Evolutionary conservation across 2,113 vertebrate genomes (phyloP).

Genomic region (Triplophysa tibetana): DNA sequence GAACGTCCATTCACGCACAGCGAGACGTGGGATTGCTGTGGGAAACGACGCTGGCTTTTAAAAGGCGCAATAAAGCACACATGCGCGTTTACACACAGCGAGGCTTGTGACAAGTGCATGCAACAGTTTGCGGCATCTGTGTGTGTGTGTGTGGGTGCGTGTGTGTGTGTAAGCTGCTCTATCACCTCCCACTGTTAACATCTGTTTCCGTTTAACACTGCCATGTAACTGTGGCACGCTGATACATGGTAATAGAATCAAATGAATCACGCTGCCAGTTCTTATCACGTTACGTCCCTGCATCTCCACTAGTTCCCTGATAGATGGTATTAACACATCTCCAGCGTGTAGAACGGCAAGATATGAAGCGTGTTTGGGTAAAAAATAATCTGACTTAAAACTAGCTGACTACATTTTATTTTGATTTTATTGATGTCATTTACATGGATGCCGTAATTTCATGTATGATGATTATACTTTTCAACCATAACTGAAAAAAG

Average conservation of each 20-base stretch:
- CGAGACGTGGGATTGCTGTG: slow-evolving; percentile 68
- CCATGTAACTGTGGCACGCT: slow-evolving; percentile 57
- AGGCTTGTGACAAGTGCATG: slow-evolving; percentile 72
- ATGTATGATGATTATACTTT: too few relatives aligned
- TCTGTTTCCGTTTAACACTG: slow-evolving; percentile 76
- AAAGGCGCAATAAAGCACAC: slow-evolving; percentile 69
- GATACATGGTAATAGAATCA: slow-evolving; percentile 60
- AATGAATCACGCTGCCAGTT: slow-evolving; percentile 57
- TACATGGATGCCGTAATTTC: too few relatives aligned
- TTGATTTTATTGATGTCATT: too few relatives aligned
- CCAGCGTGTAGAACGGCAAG: not conserved
- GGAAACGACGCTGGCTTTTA: slow-evolving; percentile 73
- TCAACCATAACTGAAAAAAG: too few relatives aligned
- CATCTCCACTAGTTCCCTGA: slow-evolving; percentile 22
- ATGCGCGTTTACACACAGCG: slow-evolving; percentile 54
- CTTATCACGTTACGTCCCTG: slow-evolving; percentile 48
- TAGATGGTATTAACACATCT: slow-evolving; percentile 44
- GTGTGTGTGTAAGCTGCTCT: slow-evolving; percentile 69
- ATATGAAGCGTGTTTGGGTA: not conserved
- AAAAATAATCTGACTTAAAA: too few relatives aligned
- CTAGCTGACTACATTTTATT: too few relatives aligned
- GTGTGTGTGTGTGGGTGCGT: slow-evolving; percentile 45
- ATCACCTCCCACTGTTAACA: slow-evolving; percentile 88
- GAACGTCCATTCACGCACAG: slow-evolving; percentile 70
- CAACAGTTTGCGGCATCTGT: slow-evolving; percentile 86